These are phyloP conservation scores for Manis javanica DNA, from an alignment of 2,797 vertebrate species.

Conservation along the genomic window DNA sequence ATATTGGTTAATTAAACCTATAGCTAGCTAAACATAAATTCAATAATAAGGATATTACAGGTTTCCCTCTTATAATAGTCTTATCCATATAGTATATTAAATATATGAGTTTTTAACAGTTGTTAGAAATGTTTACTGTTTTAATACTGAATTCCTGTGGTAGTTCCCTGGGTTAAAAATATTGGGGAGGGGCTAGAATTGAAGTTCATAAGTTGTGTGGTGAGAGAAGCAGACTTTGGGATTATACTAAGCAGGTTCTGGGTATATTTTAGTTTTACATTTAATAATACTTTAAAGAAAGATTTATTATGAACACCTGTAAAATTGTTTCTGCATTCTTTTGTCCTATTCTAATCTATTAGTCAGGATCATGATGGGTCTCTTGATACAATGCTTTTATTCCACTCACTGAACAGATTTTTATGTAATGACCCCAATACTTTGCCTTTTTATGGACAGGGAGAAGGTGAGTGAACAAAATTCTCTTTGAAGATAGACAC, in stretches of 20 bases:
- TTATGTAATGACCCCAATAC: slow-evolving; percentile 31
- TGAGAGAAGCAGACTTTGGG: slow-evolving; percentile 57
- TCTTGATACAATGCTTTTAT: slow-evolving; percentile 49
- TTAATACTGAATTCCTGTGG: slow-evolving; percentile 51
- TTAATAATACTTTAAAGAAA: slow-evolving; percentile 56
- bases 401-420: slow-evolving; percentile 53
- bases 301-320: slow-evolving; percentile 30
- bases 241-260: slow-evolving; percentile 61
- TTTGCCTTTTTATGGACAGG: slow-evolving; percentile 56
- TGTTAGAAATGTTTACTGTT: slow-evolving; percentile 68
- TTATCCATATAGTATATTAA: slow-evolving; percentile 54
- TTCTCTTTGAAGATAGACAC: slow-evolving; percentile 38
- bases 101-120: slow-evolving; percentile 59
- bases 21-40: slow-evolving; percentile 60
- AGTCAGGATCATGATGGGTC: slow-evolving; percentile 49
- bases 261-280: slow-evolving; percentile 64
- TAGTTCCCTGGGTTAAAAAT: slow-evolving; percentile 73
- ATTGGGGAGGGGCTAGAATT: slow-evolving; percentile 64
- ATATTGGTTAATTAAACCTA: slow-evolving; percentile 73
- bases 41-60: slow-evolving; percentile 65
- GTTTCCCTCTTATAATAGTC: slow-evolving; percentile 61
- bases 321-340: slow-evolving; percentile 53
- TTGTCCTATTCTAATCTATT: slow-evolving; percentile 54
- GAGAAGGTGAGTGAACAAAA: slow-evolving; percentile 55
- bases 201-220: slow-evolving; percentile 65